Evolutionary conservation across 2,113 vertebrate species (phyloP).

Genomic region (rabbit (Oryctolagus cuniculus)): mOryCun1.1 NC_091448.1:9376501-9377000

Average conservation of each 20-base stretch:
- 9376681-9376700: neutral
- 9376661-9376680: neutral
- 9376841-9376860: neutral
- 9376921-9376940: neutral
- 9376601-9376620: conserved; percentile 10
- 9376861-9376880: neutral
- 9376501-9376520: neutral
- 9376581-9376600: neutral
- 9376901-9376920: neutral
- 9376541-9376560: neutral
- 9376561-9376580: neutral
- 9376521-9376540: neutral
- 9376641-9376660: neutral
- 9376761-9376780: neutral
- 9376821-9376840: neutral
- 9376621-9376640: neutral
- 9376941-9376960: neutral
- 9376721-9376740: neutral
- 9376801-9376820: neutral
- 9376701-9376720: neutral
- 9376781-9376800: neutral
- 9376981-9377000: neutral
- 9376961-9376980: neutral
- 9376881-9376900: neutral
- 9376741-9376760: neutral